Evolutionary conservation across 2,797 vertebrate species (phyloP).

Genomic region (Clarias laeviceps): DNA sequence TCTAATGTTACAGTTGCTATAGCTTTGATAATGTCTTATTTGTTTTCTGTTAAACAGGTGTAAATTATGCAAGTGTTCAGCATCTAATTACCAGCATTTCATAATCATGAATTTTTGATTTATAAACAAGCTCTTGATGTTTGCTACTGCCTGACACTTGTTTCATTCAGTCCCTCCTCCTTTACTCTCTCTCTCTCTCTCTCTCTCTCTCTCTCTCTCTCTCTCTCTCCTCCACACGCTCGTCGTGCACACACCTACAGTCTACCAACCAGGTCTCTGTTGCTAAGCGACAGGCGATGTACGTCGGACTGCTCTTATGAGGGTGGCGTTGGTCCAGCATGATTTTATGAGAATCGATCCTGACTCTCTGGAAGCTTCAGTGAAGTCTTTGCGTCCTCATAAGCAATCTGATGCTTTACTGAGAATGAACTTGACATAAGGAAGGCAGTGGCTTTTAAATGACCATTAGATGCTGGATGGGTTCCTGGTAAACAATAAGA

Average conservation of each 20-base stretch:
- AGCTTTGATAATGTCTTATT: constrained; percentile 18
- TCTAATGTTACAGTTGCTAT: neutral
- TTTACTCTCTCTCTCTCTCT: constrained; percentile 34
- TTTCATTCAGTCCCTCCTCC: constrained; percentile 46
- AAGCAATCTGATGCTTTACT: neutral
- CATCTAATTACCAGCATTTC: constrained; percentile 32
- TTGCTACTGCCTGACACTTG: constrained; percentile 17
- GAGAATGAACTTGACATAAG: constrained; percentile 12
- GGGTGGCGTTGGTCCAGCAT: constrained; percentile 76
- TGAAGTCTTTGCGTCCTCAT: constrained; percentile 1
- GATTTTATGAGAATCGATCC: constrained; percentile 61
- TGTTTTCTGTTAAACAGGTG: constrained; percentile 36
- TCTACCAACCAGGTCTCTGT: constrained; percentile 81
- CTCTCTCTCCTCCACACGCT: constrained; percentile 49
- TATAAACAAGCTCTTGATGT: constrained; percentile 23
- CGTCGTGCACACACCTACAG: constrained; percentile 74
- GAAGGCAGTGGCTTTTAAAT: neutral
- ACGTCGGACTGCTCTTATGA: constrained; percentile 76
- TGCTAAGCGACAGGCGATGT: constrained; percentile 79
- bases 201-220: constrained; percentile 36
- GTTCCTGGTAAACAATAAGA: neutral
- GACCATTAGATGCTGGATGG: neutral
- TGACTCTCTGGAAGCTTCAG: neutral
- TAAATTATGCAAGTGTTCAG: constrained; percentile 38
- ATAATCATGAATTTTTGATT: constrained; percentile 39